phyloP scores from a whole-genome alignment of 2,888 invertebrate genomes.

The Eristalis arbustorum region DNA sequence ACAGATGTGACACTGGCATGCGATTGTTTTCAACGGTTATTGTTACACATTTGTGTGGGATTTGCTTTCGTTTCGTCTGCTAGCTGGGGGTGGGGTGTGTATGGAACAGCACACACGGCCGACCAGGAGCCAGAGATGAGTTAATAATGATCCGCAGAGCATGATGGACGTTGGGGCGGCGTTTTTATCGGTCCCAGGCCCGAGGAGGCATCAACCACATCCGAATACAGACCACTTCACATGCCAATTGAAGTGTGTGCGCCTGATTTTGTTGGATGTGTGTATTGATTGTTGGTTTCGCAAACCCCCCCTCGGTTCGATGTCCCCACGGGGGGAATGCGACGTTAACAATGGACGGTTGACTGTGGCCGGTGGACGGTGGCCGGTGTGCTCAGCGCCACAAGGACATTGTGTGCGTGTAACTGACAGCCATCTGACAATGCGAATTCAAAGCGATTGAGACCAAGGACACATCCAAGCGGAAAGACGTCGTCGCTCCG shows the following conservation, averaged over 20 bases:
- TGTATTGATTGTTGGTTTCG: conserved; percentile 63
- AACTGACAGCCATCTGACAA: conserved; percentile 52
- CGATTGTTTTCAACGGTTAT: conserved; percentile 50
- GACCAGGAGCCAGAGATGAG: conserved; percentile 41
- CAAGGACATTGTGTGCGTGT: conserved; percentile 52
- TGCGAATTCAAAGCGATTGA: conserved; percentile 7
- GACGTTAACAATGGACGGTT: conserved; percentile 53
- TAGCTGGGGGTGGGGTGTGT: background rate
- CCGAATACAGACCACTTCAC: conserved; percentile 53
- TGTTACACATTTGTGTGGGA: conserved; percentile 45
- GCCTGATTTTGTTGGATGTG: conserved; percentile 60
- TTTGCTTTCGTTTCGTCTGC: background rate
- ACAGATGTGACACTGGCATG: conserved; percentile 65
- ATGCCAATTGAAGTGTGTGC: conserved; percentile 60
- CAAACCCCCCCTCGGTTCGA: conserved; percentile 55
- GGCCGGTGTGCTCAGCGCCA: conserved; percentile 17
- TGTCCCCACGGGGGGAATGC: conserved; percentile 62
- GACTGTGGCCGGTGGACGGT: background rate
- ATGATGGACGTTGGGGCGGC: conserved; percentile 21
- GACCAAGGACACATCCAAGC: conserved; percentile 25
- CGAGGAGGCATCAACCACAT: background rate
- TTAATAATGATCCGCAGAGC: conserved; percentile 58
- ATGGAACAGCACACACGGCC: background rate
- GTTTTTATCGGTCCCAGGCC: conserved; percentile 35
- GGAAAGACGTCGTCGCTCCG: conserved; percentile 14